Base-by-base conservation (phyloP, 2,888 invertebrate species). In the Nasonia oneida region DNA sequence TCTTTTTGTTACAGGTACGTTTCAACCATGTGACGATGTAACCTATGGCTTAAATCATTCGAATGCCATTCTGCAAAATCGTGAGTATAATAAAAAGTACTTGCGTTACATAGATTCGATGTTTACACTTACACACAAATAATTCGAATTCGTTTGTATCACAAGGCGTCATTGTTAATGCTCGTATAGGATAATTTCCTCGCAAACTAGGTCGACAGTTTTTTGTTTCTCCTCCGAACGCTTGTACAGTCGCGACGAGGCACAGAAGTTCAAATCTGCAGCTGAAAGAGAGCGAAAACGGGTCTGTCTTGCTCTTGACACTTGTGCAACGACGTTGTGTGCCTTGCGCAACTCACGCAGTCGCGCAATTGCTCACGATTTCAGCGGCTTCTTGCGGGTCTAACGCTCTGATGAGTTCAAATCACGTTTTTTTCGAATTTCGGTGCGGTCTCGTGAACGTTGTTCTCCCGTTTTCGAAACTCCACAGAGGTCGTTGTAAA, bases 341-440 rank as follows among this genome's bases (percentile, higher is more conserved):
- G 23, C 67, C 50, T 73, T 73, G 73, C 73, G 81, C 73, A 81
- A 75, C 57, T 23, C 37, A n/a, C 74, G 42, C 47, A 61, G 15
- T 81, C 74, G 74, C 81, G 81, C 64, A 81, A 81, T 81, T 42
- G 71, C 71, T 42, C 23, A n/a, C n/a, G 18, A n/a, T 42, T 81
- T 18, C 61, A n/a, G 33, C 42, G 39, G 29, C 42, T 37, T n/a
- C 29, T n/a, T 23, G 64, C 29, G 1, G 23, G 64, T 64, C 10
- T 64, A 64, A 64, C 33, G 67, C 67, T n/a, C 67, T 15, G 67
- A 12, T 12, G 67, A 6, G 29, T 64, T 29, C 23, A 2, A 3
- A 64, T 23, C 23, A 64, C 23, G 23, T n/a, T 23, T 23, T 23
- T 61, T 23, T 61, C 2, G 2, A 50, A 50, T 61, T 61, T 61